Evolutionary conservation across 2,888 invertebrate genomes (phyloP).

Genomic region (Drosophila mulleri): DNA sequence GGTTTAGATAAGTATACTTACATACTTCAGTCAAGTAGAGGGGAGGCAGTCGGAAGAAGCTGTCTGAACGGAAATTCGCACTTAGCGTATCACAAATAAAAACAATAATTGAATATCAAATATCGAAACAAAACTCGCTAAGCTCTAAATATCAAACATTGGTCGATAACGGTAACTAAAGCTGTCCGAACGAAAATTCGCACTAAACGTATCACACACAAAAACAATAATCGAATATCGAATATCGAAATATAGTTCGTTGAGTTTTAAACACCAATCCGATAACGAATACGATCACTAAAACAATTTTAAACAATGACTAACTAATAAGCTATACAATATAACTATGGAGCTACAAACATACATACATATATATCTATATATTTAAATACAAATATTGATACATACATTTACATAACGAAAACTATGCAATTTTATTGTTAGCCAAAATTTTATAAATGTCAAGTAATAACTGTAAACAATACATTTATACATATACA

Average conservation of each 20-base stretch:
- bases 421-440: constrained; percentile 79
- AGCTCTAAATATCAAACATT: constrained; percentile 2
- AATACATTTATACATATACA: constrained; percentile 66
- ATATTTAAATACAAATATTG: constrained; percentile 17
- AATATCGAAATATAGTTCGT: constrained; percentile 65
- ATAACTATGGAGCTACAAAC: constrained; percentile 43
- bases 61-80: constrained; percentile 60
- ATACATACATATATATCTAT: constrained; percentile 17
- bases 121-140: constrained; percentile 55
- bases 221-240: constrained; percentile 68
- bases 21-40: constrained; percentile 10
- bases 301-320: constrained; percentile 53
- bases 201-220: constrained; percentile 74
- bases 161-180: constrained; percentile 17
- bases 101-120: constrained; percentile 71
- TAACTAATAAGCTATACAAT: constrained; percentile 46
- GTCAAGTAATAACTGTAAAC: constrained; percentile 70
- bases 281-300: constrained; percentile 41
- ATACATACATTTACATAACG: constrained; percentile 44
- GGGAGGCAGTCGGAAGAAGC: constrained; percentile 36
- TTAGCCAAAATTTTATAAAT: constrained; percentile 81
- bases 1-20: constrained; percentile 20
- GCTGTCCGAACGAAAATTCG: constrained; percentile 71
- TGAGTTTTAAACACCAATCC: constrained; percentile 43
- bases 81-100: constrained; percentile 72